Conservation (phyloP, 2,113 vertebrate species). For the Pseudorhombus dupliciocellatus region DNA sequence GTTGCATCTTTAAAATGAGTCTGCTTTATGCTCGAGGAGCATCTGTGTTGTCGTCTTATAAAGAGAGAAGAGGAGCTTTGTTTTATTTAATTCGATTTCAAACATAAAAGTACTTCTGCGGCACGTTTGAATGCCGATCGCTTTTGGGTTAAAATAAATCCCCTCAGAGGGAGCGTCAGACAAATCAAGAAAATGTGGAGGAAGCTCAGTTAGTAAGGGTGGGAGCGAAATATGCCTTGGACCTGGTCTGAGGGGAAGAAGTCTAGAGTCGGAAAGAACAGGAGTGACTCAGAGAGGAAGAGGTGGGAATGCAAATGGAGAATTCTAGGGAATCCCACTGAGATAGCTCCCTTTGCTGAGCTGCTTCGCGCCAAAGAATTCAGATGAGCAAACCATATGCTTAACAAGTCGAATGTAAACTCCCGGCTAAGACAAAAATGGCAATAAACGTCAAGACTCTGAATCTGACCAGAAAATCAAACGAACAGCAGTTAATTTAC, state of each 20-base stretch:
- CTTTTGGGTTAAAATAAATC: background rate
- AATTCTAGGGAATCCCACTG: slow-evolving; percentile 74
- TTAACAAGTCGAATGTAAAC: slow-evolving; percentile 56
- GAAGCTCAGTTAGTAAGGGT: slow-evolving; percentile 34
- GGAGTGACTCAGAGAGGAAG: slow-evolving; percentile 73
- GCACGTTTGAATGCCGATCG: too few species aligned
- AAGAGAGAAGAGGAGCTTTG: background rate
- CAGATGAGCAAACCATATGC: slow-evolving; percentile 77
- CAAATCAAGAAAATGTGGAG: slow-evolving; percentile 14
- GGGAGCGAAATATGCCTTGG: slow-evolving; percentile 63
- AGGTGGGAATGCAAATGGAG: slow-evolving; percentile 69
- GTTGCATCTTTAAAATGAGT: slow-evolving; percentile 40
- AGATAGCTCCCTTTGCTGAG: slow-evolving; percentile 58
- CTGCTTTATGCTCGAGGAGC: slow-evolving; percentile 32
- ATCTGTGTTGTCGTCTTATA: slow-evolving; percentile 37
- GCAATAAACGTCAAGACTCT: slow-evolving; percentile 21
- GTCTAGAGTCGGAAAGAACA: slow-evolving; percentile 72
- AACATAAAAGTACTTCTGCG: too few species aligned
- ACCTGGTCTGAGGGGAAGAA: slow-evolving; percentile 43
- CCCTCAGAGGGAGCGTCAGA: slow-evolving; percentile 3
- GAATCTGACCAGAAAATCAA: slow-evolving; percentile 12
- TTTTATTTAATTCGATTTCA: too few species aligned
- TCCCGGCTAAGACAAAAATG: slow-evolving; percentile 12
- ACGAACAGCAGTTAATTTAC: slow-evolving; percentile 11
- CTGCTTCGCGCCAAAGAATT: slow-evolving; percentile 67